These are phyloP conservation scores for Epizoanthus illoricatus DNA, from an alignment of 92 coral and sea anemone genomes.

Conservation along the genomic window DNA sequence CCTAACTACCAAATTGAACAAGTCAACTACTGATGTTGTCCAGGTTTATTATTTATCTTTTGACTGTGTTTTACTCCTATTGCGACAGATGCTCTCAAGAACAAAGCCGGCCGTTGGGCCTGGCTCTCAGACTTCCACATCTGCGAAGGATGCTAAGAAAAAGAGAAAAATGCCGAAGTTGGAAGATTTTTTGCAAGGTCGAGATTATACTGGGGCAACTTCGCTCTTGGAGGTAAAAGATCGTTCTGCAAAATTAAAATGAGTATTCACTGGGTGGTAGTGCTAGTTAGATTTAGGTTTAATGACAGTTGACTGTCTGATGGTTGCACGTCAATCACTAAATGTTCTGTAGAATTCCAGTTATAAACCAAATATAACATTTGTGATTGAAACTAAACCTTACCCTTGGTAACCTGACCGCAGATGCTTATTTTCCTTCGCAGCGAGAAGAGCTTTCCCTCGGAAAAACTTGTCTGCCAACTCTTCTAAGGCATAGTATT, in stretches of 20 bases:
- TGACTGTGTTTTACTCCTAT: not conserved
- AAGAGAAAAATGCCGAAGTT: constrained; percentile 88
- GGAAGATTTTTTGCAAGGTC: constrained; percentile 84
- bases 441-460: too few species aligned
- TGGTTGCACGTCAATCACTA: too few species aligned
- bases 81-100: constrained; percentile 90
- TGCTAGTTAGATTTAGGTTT: too few species aligned
- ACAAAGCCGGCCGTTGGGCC: constrained; percentile 99
- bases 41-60: not conserved
- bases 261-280: not conserved
- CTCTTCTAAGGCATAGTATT: too few species aligned
- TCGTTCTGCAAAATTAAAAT: not conserved
- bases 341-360: too few species aligned
- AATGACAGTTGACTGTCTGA: too few species aligned
- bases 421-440: too few species aligned
- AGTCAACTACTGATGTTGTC: not conserved
- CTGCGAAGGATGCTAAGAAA: constrained; percentile 92
- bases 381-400: too few species aligned
- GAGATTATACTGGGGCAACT: constrained; percentile 92
- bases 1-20: constrained; percentile 9
- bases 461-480: too few species aligned
- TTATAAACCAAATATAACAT: too few species aligned
- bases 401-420: too few species aligned
- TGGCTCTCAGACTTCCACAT: constrained; percentile 92
- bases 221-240: constrained; percentile 84